Base-by-base conservation (phyloP, 2,888 invertebrate genomes). In the Hemistola chrysoprasaria region DNA sequence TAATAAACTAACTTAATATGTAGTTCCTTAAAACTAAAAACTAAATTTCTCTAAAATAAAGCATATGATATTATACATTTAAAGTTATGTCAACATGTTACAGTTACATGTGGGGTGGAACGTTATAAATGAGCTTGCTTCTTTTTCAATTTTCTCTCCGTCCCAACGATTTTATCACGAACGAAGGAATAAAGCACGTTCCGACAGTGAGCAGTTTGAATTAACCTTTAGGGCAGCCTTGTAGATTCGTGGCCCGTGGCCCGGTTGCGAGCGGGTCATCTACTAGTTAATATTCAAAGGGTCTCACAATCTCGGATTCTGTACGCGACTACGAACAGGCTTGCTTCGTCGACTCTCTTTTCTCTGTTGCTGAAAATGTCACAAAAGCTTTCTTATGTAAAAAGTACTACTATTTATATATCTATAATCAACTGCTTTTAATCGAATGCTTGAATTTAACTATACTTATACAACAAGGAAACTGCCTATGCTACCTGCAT, bases 271-370 rank as follows among this genome's bases (percentile, higher is more conserved):
- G 65, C 71, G 77, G 82, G 78, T 82, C 84, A 78, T 78, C 78
- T 72, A 71, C 71, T 81, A 78, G 78, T 86, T 86, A 86, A 85
- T 85, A 87, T 86, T 86, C 84, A 86, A 78, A 81, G 79, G 80
- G 78, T 75, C 77, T 66, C 69, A 72, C 73, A 73, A 82, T 86
- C 80, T 76, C 63, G 69, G 71, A 86, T 85, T 82, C 86, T 69
- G 66, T 59, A 55, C 78, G 78, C 78, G 83, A 83, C 70, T 68
- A 71, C 60, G 59, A 67, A 66, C 62, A 53, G 56, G 50, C 38
- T 34, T 55, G 56, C 58, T 56, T 23, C 31, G 60, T 47, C 22
- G 40, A 45, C 45, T 42, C 41, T 31, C 40, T 45, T 42, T 54
- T 48, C 57, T 47, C 63, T 42, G 50, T 49, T 59, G 54, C 42